Conservation (phyloP, 2,797 vertebrate species). For the Streptopelia turtur region DNA sequence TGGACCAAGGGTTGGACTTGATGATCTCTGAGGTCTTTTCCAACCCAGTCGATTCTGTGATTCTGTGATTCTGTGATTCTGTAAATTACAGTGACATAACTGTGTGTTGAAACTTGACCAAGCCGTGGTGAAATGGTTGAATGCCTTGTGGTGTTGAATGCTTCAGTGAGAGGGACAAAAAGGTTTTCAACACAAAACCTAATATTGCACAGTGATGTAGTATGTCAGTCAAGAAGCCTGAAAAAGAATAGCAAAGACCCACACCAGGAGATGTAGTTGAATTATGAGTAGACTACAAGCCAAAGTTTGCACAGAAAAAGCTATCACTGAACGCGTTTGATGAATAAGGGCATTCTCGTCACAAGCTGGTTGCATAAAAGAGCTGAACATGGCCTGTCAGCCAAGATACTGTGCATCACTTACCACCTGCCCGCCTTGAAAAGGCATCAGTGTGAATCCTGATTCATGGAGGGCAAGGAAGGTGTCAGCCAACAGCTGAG, state of each 20-base stretch:
- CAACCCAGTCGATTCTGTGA: too few relatives aligned
- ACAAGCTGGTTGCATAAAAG: background rate
- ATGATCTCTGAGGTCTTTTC: too few relatives aligned
- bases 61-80: too few relatives aligned
- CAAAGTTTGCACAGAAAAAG: background rate
- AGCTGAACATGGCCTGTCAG: background rate
- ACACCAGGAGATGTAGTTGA: background rate
- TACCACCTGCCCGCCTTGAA: background rate
- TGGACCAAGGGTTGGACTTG: too few relatives aligned
- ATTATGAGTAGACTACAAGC: background rate
- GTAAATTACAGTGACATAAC: background rate
- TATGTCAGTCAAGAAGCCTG: background rate
- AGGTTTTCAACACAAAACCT: conserved; percentile 1
- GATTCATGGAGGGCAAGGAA: background rate
- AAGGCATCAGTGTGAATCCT: background rate
- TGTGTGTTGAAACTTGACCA: conserved; percentile 20
- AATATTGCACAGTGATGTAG: background rate
- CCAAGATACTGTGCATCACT: background rate
- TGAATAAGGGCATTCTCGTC: background rate
- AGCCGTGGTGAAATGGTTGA: background rate
- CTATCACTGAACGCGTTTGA: background rate
- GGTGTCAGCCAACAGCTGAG: accelerated
- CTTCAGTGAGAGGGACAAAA: background rate
- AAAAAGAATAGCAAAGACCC: background rate
- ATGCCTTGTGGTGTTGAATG: background rate